Evolutionary conservation across 2,797 vertebrate genomes (phyloP), one percentile per base, ranked within the genome.

Genomic region (Craterocephalus amniculus): DNA sequence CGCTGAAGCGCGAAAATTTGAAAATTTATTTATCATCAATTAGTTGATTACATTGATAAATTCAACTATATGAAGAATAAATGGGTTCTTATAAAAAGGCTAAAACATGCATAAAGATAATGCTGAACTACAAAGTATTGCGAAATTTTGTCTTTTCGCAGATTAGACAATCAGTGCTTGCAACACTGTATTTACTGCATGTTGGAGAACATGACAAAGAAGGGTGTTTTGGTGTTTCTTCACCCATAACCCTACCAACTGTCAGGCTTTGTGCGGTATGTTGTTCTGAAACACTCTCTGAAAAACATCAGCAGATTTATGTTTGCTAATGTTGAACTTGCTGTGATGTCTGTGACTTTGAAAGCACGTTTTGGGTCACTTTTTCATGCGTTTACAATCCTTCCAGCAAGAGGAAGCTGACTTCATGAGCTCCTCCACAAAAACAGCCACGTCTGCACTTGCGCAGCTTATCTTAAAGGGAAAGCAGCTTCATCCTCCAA

Each of bases 401-500:
- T 31, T 49, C 4, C 32, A 32, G 1, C 43, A 62, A 40, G n/a
- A 38, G 58, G 31, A 54, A 43, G 16, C 40, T 9, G 7, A 63
- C 65, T 43, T 68, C 45, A 68, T 2, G 4, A 71, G 31, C 43
- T 70, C 26, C 20, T 36, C n/a, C 52, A 57, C 1, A 0, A 60
- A 8, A 35, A 4, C 22, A 35, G 73, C 80, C 80, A 85, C 58
- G 36, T 84, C 63, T 36, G 71, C 1, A 3, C 10, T 45, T 0
- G 57, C 80, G 38, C 4, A 0, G 10, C 14, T 58, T 16, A 4
- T 40, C 67, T 83, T 84, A 78, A 82, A 89, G 80, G 75, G 77
- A 60, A 65, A 72, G 64, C 70, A 16, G 61, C 14, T 8, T 51
- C 16, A 8, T 54, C 45, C 11, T 58, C 40, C 32, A 64, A 38